Evolutionary conservation across 2,888 invertebrate genomes (phyloP), one percentile per base, ranked within the genome.

Genomic region (Halictus ligatus): DNA sequence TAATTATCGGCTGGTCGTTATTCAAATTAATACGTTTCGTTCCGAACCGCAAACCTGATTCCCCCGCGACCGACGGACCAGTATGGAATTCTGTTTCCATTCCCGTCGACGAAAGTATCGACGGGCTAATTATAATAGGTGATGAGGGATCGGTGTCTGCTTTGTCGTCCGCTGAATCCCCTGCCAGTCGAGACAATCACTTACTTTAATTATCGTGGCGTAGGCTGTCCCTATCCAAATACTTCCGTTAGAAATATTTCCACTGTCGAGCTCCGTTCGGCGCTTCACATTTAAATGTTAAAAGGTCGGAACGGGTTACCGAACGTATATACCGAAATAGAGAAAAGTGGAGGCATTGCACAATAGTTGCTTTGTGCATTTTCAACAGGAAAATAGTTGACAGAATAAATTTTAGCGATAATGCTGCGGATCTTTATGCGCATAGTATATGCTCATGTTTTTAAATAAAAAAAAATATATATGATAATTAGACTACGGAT

Each of bases 1-100:
- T 69, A 76, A 81, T 81, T 81, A 81, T 76, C 46, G 29, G n/a
- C 75, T 15, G 71, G 18, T 76, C 71, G 76, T 76, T 75, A 81
- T 46, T 43, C 35, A 46, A 35, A 72, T 77, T 72, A 81, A 81
- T 76, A 72, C 60, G 72, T 76, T 72, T 60, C 71, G 18, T 48
- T 15, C n/a, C 43, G 18, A 60, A 25, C 43, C 46, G 46, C 67
- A 15, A 46, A 46, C 5, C 18, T 10, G 21, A 43, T 43, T 58
- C 25, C 40, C 40, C n/a, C 10, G 54, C 5, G 10, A n/a, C 18
- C 25, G 6, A 25, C 43, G 25, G 29, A 29, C 43, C 21, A 7
- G 15, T 25, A 12, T 15, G 35, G 64, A 74, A 74, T 74, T 46
- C 46, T 35, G 12, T 40, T 29, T 25, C 40, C 25, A 40, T 74